Evolutionary conservation across 2,888 invertebrate species (phyloP).

Genomic region (Pheosia tremula): DNA sequence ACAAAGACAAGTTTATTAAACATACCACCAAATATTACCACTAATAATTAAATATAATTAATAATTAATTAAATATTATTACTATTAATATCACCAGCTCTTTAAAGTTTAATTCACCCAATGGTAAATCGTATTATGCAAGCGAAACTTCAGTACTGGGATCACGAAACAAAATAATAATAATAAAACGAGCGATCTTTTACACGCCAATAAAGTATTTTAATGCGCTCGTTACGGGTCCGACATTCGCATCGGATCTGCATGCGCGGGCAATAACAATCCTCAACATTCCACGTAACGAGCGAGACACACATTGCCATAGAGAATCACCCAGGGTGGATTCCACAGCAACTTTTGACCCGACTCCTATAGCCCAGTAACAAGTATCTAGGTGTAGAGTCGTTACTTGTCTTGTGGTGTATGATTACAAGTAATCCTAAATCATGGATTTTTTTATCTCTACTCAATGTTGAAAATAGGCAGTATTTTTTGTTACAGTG

Average conservation of each 20-base stretch:
- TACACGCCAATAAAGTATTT: constrained; percentile 48
- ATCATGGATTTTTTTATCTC: too few species aligned
- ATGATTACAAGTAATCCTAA: too few species aligned
- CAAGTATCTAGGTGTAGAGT: too few species aligned
- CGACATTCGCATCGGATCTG: constrained; percentile 48
- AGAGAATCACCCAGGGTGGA: constrained; percentile 43
- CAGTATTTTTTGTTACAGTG: too few species aligned
- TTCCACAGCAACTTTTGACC: constrained; percentile 42
- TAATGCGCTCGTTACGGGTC: constrained; percentile 50
- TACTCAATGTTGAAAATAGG: too few species aligned
- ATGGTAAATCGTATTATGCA: background rate
- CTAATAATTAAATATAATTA: too few species aligned
- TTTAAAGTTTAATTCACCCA: too few species aligned
- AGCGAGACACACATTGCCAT: constrained; percentile 44
- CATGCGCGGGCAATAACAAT: constrained; percentile 50
- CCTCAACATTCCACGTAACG: constrained; percentile 49
- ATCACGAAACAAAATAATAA: constrained; percentile 16
- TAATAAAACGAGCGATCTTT: constrained; percentile 31
- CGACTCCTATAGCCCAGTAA: constrained; percentile 11
- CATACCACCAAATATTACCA: too few species aligned
- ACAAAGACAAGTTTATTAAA: too few species aligned
- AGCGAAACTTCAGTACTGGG: background rate
- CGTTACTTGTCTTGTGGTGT: too few species aligned
- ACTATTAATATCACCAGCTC: too few species aligned
- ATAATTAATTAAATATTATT: too few species aligned